Conservation (phyloP, 30 jellyfish, hydroid and myxozoan species). For the Turritopsis dohrnii region DNA sequence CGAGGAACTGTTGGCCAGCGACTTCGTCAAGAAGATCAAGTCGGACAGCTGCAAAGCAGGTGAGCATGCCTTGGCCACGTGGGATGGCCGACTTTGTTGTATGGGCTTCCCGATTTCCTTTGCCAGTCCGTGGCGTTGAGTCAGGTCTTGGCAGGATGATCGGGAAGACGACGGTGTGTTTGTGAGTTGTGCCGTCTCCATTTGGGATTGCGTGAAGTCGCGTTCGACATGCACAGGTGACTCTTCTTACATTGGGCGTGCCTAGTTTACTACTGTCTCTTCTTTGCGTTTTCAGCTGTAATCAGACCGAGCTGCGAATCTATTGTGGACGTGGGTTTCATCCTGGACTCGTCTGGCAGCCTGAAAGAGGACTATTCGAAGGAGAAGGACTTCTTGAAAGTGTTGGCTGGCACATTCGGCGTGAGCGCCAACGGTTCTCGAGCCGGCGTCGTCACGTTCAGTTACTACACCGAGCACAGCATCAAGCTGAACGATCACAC, state of each 20-base stretch:
- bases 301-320: slow-evolving; percentile 36
- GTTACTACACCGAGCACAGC: slow-evolving; percentile 64
- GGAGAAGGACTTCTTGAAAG: slow-evolving; percentile 73
- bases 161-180: neutral
- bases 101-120: neutral
- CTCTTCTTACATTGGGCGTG: neutral
- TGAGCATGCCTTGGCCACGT: slow-evolving; percentile 4
- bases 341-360: slow-evolving; percentile 83
- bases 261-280: neutral
- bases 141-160: neutral
- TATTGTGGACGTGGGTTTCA: slow-evolving; percentile 63
- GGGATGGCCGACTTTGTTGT: neutral
- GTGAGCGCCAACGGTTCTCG: slow-evolving; percentile 56
- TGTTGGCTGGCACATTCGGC: slow-evolving; percentile 49
- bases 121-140: neutral
- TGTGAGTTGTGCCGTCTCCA: neutral
- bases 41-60: neutral
- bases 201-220: neutral
- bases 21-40: neutral
- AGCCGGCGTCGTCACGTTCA: slow-evolving; percentile 74
- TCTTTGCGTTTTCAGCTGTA: slow-evolving; percentile 1
- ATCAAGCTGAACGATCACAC: slow-evolving; percentile 40
- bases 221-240: neutral
- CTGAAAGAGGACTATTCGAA: slow-evolving; percentile 48
- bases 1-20: slow-evolving; percentile 27